Base-by-base conservation (phyloP, 2,888 invertebrate species). In the Tholera decimalis region DNA sequence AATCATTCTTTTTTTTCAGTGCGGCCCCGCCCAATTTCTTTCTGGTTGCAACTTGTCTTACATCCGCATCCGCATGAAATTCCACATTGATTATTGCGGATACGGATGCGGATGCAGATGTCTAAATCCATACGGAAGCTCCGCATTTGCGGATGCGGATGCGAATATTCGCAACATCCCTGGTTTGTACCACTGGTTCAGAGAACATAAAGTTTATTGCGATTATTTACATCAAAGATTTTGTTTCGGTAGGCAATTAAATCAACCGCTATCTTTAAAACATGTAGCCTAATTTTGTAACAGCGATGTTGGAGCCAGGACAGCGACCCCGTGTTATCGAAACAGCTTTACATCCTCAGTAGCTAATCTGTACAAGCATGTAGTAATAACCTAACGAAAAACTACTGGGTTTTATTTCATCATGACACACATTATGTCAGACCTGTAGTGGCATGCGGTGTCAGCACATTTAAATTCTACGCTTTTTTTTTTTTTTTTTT, bases 271-370 rank as follows among this genome's bases (percentile, higher is more conserved):
- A 88, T 89, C 86, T 87, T 83, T 82, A 83, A 70, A 84, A 72
- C 73, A 54, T 83, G 82, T 85, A 84, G 83, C 85, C 87, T 89
- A 87, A 89, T 87, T 90, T 87, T 84, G 83, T 86, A 83, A 84
- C 77, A 77, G 53, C 35, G 84, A 87, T 88, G 84, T 85, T 84
- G 77, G 75, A 86, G 84, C 80, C 81, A 84, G 93, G 90, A 87
- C 91, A 87, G 67, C 85, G 92, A 89, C 89, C 90, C 82, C 82
- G 78, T 70, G 83, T 86, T 89, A 89, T 86, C 85, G 67, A 85
- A 80, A 85, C 85, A 86, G 83, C 72, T 84, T 85, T 72, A 79
- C 83, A 79, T 80, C 65, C 80, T 76, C 75, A 73, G 70, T 58
- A 44, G 62, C 74, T 76, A 79, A 79, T 76, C 78, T 83, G 47